Evolutionary conservation across 2,888 invertebrate genomes (phyloP), one percentile per base, ranked within the genome.

Genomic region (Petrolisthes cinctipes): DNA sequence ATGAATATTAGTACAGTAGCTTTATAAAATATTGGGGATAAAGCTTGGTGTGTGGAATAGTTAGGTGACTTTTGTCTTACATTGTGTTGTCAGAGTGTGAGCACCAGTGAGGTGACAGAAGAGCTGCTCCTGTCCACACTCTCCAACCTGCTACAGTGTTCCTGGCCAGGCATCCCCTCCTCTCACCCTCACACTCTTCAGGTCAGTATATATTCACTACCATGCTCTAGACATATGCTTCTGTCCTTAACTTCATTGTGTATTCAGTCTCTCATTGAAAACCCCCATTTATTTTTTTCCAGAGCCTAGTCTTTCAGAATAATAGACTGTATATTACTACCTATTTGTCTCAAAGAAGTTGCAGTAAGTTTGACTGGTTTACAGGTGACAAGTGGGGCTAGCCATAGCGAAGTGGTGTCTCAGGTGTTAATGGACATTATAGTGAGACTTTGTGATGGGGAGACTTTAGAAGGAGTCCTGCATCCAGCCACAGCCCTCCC

Each of bases 81-180:
- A 73, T 20, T 51, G 9, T 53, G 53, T 37, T 53, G 51, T 6
- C 86, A 89, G 89, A 89, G 86, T 81, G 89, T 89, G 23, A 89
- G 89, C 57, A 86, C 86, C 68, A 89, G 86, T 79, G 89, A 89
- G 57, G 86, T 89, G 20, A 86, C 89, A 0, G 83, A 86, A 23
- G 86, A 89, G 82, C 23, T 84, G 71, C 56, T 89, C 53, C 78
- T 81, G 86, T 23, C 84, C 37, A 89, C 79, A 0, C 71, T 89
- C 56, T 86, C 89, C 76, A 84, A 53, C 51, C 78, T 89, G 56
- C 86, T 89, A 17, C 89, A 82, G 82, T 83, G 83, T 56, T 80
- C 76, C 17, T 89, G 86, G 89, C 89, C 73, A 61, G 89, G 84
- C 17, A 66, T 85, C 53, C 81, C 83, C 14, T 84, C 54, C 17